Conservation (phyloP, 2,113 vertebrate genomes). For the Xyrauchen texanus region DNA sequence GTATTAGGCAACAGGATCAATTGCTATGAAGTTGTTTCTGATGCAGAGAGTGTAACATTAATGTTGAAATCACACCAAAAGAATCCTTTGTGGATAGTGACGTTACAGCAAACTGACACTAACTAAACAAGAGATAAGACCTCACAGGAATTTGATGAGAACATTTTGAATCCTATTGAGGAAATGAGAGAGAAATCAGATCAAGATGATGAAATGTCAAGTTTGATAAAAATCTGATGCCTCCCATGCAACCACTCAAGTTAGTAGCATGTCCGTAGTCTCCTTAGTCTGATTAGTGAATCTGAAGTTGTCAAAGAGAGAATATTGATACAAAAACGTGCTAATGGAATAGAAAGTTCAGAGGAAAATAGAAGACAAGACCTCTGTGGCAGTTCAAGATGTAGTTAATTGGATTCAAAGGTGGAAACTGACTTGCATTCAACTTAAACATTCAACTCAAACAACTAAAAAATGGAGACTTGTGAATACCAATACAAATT, state of each 20-base stretch:
- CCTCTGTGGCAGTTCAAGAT: background rate
- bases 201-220: constrained; percentile 22
- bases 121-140: background rate
- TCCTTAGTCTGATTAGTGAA: background rate
- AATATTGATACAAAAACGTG: background rate
- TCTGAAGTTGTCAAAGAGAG: constrained; percentile 8
- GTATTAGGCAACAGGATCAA: constrained; percentile 32
- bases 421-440: too few relatives aligned
- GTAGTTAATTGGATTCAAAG: too few relatives aligned
- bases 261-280: background rate
- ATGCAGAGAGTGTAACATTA: background rate
- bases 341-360: background rate
- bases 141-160: background rate
- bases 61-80: constrained; percentile 16
- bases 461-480: too few relatives aligned
- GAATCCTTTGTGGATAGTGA: background rate
- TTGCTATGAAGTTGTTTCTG: constrained; percentile 35
- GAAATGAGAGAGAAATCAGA: constrained; percentile 30
- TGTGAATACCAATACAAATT: too few relatives aligned
- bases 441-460: too few relatives aligned
- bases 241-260: background rate
- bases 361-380: background rate
- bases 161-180: constrained; percentile 10
- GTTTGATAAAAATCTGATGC: constrained; percentile 19
- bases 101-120: background rate